These are phyloP conservation scores for Chiridota heheva DNA, from an alignment of 35 echinoderm and acorn worm genomes.

Conservation along the genomic window DNA sequence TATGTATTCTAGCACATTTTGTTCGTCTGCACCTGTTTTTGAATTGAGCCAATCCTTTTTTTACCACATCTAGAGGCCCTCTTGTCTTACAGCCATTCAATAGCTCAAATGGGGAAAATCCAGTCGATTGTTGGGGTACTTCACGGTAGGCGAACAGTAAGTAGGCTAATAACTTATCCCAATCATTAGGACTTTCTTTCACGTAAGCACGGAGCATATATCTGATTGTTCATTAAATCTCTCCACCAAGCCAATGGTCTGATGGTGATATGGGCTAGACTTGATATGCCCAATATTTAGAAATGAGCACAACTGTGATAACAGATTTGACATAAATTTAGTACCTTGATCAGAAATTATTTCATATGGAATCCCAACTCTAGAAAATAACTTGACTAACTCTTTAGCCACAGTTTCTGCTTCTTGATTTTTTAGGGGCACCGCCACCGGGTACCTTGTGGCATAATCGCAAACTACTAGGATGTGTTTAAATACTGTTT, in stretches of 20 bases:
- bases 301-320: constrained; percentile 13
- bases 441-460: constrained; percentile 35
- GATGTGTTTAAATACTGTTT: constrained; percentile 11
- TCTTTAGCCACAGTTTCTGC: constrained; percentile 26
- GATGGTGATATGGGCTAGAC: constrained; percentile 44
- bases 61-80: constrained; percentile 31
- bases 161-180: constrained; percentile 49
- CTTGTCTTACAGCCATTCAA: constrained; percentile 32
- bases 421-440: constrained; percentile 23
- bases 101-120: constrained; percentile 45
- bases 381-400: constrained; percentile 20
- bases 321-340: constrained; percentile 37
- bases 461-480: constrained; percentile 47
- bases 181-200: constrained; percentile 30
- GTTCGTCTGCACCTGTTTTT: background rate
- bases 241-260: constrained; percentile 46
- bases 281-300: constrained; percentile 30
- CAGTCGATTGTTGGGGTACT: constrained; percentile 8
- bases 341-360: constrained; percentile 33
- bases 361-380: constrained; percentile 25
- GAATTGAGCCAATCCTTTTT: background rate
- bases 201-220: constrained; percentile 18
- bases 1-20: background rate
- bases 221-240: constrained; percentile 61
- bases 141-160: constrained; percentile 70